Conservation (phyloP, 2,888 invertebrate species). For the Agrotis segetum region DNA sequence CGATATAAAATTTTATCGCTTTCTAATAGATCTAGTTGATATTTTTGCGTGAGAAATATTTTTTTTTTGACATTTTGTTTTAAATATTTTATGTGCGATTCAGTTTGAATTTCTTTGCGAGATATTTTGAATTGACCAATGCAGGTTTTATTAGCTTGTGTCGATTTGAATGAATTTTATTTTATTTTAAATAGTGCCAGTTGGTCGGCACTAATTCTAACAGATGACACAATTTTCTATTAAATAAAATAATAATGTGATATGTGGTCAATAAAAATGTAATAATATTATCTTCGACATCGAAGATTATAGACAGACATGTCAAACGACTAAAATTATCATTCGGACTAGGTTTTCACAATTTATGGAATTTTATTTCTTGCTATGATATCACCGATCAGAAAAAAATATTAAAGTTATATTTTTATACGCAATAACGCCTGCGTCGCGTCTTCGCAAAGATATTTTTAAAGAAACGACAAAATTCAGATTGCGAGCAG, state of each 20-base stretch:
- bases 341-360: neutral
- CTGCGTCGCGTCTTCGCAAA: too few relatives aligned
- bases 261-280: too few relatives aligned
- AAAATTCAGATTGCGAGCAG: too few relatives aligned
- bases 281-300: too few relatives aligned
- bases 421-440: too few relatives aligned
- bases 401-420: neutral
- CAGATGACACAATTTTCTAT: neutral
- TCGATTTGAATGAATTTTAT: neutral
- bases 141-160: conserved; percentile 28
- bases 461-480: too few relatives aligned
- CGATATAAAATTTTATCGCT: conserved; percentile 56
- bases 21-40: conserved; percentile 57
- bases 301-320: neutral
- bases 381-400: neutral
- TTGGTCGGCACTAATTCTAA: neutral
- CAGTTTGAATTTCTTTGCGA: conserved; percentile 26
- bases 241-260: too few relatives aligned
- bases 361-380: neutral
- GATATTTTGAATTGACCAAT: conserved; percentile 36
- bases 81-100: conserved; percentile 20
- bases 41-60: conserved; percentile 56
- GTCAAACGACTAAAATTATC: too few relatives aligned
- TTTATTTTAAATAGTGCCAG: neutral
- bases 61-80: conserved; percentile 21